Evolutionary conservation across 2,888 invertebrate species (phyloP), one percentile per base, ranked within the genome.

Genomic region (Hartigia nigra): DNA sequence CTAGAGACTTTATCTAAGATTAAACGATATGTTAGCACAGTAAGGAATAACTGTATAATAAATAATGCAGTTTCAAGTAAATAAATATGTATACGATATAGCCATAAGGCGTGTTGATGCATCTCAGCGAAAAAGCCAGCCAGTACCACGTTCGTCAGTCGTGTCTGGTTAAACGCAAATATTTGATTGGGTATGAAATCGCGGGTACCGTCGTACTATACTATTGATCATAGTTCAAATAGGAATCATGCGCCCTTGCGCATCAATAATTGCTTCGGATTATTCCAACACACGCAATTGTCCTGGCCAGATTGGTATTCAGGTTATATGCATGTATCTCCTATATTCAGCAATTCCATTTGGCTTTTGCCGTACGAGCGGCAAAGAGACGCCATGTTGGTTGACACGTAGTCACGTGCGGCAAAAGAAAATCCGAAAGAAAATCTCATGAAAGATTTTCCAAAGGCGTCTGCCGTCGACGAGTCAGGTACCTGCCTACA

Each of bases 381-480:
- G n/a, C 12, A 23, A 74, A 35, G 34, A 12, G 35, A 36, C 31
- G 74, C 34, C 32, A 36, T 12, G 23, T 34, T 70, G 70, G 12
- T 55, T 55, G 1, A 9, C 55, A 23, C 14, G 9, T 55, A 55
- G 55, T 55, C 55, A 55, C 55, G 55, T 55, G 55, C 55, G 55
- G 55, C 23, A 55, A 55, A 23, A 55, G 55, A 55, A 55, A 55
- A 55, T 55, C 23, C 55, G 55, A 55, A 55, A 55, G 55, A 9
- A 35, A 76, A 69, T 76, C 12, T 70, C 36, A 70, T 14, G 37
- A 35, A 72, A 70, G 77, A 36, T 31, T 70, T 72, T 77, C 31
- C 80, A 78, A 75, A 75, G 55, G 23, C 55, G 55, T 75, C 77
- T 70, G 55, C 23, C 55, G 55, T 55, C 55, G 55, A 55, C 55